Conservation (phyloP, 2,113 vertebrate species). For the Nycticorax nycticorax region DNA sequence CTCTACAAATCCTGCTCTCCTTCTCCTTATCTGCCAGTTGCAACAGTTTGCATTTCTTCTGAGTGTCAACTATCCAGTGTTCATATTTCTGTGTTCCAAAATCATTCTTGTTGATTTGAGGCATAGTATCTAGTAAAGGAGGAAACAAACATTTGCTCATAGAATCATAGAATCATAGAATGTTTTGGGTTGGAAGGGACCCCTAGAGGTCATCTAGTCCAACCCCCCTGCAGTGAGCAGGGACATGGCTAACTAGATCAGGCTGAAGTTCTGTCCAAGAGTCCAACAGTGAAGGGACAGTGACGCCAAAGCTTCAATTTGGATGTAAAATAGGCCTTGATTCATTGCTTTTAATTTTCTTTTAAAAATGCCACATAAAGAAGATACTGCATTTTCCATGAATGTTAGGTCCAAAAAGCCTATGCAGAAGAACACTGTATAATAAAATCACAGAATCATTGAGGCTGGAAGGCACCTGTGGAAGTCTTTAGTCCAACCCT, state of each 20-base stretch:
- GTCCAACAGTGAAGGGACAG: too few relatives aligned
- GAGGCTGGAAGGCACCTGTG: not conserved
- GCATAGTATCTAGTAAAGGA: slow-evolving; percentile 58
- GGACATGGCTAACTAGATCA: too few relatives aligned
- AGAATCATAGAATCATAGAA: too few relatives aligned
- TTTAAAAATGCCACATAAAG: too few relatives aligned
- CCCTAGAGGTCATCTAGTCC: too few relatives aligned
- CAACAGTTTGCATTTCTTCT: slow-evolving; percentile 74
- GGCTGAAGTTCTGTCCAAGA: too few relatives aligned
- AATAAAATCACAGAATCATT: not conserved
- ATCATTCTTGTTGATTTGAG: slow-evolving; percentile 42
- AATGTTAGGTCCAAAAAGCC: not conserved
- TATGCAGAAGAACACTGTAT: not conserved
- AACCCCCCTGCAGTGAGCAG: too few relatives aligned
- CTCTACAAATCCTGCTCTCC: slow-evolving; percentile 75
- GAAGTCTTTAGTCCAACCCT: not conserved
- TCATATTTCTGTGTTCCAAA: slow-evolving; percentile 82
- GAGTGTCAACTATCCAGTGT: slow-evolving; percentile 75
- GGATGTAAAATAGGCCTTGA: too few relatives aligned
- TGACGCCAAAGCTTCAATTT: too few relatives aligned
- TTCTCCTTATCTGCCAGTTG: slow-evolving; percentile 65
- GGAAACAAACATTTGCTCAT: not conserved
- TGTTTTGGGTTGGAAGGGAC: too few relatives aligned
- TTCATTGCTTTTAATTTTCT: too few relatives aligned
- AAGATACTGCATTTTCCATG: not conserved